Evolutionary conservation across 2,888 invertebrate species (phyloP).

Genomic region (Operophtera brumata): DNA sequence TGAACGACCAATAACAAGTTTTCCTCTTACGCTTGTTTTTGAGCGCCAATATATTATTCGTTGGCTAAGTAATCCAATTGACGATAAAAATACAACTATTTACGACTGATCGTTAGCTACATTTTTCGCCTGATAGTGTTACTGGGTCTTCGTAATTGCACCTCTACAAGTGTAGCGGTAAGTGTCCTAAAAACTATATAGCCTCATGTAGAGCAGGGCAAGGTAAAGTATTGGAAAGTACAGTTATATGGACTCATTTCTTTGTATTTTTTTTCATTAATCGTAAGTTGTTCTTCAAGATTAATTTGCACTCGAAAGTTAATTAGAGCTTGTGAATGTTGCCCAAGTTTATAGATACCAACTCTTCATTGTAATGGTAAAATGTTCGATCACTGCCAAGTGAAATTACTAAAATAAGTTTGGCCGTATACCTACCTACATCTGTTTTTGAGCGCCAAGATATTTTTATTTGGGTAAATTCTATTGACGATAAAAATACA

Average conservation of each 20-base stretch:
- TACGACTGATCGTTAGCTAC: no score
- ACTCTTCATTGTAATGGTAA: constrained; percentile 9
- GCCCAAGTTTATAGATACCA: no score
- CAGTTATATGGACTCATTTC: neutral
- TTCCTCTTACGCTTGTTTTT: no score
- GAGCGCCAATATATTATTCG: no score
- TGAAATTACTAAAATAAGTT: neutral
- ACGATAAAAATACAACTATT: no score
- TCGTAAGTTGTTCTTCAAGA: neutral
- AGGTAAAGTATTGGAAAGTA: constrained; percentile 32
- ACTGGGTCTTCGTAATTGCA: constrained; percentile 2
- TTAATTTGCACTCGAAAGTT: neutral
- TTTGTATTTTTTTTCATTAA: neutral
- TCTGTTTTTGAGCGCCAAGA: neutral
- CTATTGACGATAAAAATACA: constrained; percentile 6
- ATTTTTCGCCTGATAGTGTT: neutral
- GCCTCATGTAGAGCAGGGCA: constrained; percentile 24
- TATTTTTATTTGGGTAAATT: neutral
- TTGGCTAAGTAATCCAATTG: no score
- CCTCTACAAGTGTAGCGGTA: constrained; percentile 17
- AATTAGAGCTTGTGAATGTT: constrained; percentile 5
- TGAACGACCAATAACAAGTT: no score
- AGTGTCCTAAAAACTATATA: constrained; percentile 23
- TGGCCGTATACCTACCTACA: neutral
- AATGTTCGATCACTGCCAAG: neutral